These are phyloP conservation scores for Drosophila neocordata DNA, from an alignment of 1,140 invertebrate species.

Conservation along the genomic window DNA sequence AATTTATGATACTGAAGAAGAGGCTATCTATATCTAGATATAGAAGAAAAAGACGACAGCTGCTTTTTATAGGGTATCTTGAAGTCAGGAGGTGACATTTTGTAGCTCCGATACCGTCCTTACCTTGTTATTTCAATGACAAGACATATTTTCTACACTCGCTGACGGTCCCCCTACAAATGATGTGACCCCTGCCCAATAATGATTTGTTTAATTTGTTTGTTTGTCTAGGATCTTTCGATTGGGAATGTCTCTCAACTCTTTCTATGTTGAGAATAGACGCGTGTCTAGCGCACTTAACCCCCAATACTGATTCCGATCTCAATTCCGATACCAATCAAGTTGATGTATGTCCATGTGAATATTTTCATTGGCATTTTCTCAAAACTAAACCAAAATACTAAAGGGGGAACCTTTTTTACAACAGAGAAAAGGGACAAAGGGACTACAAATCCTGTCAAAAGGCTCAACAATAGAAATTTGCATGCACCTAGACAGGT, in stretches of 20 bases:
- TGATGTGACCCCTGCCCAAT: constrained; percentile 4
- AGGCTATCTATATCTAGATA: too few relatives aligned
- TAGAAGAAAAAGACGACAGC: too few relatives aligned
- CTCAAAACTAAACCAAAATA: constrained; percentile 36
- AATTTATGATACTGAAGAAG: too few relatives aligned
- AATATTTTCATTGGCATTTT: constrained; percentile 71
- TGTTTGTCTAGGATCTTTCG: constrained; percentile 15
- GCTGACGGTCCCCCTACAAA: constrained; percentile 1
- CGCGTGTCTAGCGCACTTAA: constrained; percentile 52
- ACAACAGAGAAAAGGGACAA: constrained; percentile 38
- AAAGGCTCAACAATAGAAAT: constrained; percentile 49
- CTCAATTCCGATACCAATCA: neutral
- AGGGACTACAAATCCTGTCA: constrained; percentile 41
- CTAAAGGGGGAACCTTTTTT: constrained; percentile 43
- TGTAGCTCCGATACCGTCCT: neutral
- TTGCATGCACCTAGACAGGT: constrained; percentile 51
- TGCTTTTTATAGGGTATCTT: neutral
- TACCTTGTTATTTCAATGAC: constrained; percentile 36
- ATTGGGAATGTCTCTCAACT: constrained; percentile 22
- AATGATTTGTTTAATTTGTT: constrained; percentile 45
- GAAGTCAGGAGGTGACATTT: too few relatives aligned
- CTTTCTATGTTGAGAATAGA: constrained; percentile 11
- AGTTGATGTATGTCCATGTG: constrained; percentile 30
- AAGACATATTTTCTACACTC: constrained; percentile 27
- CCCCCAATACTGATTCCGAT: neutral